Conservation (phyloP, 2,113 vertebrate genomes). For the Melanerpes formicivorus region DNA sequence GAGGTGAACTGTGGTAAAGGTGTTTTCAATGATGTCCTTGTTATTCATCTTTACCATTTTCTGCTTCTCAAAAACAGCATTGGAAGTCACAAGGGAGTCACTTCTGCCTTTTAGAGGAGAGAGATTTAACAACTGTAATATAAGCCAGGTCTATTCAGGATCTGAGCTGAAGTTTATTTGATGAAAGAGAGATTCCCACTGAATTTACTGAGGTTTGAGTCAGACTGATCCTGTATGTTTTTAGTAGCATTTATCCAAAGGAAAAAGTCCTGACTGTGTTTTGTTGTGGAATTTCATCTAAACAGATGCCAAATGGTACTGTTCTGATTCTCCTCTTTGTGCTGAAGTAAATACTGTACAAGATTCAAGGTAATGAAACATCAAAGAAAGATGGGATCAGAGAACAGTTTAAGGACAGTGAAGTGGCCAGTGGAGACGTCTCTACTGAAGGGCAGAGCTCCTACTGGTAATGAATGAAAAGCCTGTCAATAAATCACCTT, state of each 20-base stretch:
- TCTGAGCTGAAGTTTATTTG: neutral
- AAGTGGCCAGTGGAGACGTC: neutral
- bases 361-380: neutral
- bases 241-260: neutral
- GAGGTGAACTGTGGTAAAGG: neutral
- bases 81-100: slow-evolving; percentile 23
- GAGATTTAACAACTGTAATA: neutral
- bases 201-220: slow-evolving; percentile 6
- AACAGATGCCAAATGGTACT: neutral
- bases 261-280: neutral
- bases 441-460: neutral
- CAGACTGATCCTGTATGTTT: neutral
- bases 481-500: slow-evolving; percentile 13
- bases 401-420: neutral
- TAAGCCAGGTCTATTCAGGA: neutral
- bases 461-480: slow-evolving; percentile 50
- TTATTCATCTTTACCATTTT: slow-evolving; percentile 4
- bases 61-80: slow-evolving; percentile 5
- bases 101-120: slow-evolving; percentile 14
- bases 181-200: neutral
- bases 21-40: slow-evolving; percentile 19
- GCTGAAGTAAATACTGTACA: neutral
- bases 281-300: neutral
- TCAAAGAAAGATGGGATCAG: neutral
- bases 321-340: neutral